phyloP scores from a whole-genome alignment of 2,888 invertebrate genomes.

The Cosmopolites sordidus region DNA sequence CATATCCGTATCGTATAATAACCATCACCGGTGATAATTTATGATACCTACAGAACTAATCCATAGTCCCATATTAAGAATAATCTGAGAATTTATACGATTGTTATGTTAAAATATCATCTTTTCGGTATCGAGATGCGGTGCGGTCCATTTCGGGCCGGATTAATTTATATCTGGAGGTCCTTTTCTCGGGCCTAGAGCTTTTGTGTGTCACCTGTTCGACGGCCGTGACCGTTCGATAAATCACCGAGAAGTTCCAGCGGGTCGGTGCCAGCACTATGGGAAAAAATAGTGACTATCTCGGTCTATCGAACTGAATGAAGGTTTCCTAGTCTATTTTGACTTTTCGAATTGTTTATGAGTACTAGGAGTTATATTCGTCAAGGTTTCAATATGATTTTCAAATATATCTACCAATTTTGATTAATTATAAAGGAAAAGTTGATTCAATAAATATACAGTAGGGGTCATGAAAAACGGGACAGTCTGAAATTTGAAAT shows the following conservation, averaged over 20 bases:
- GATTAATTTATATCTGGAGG: slow-evolving; percentile 31
- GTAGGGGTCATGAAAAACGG: too few relatives aligned
- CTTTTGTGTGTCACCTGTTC: slow-evolving; percentile 33
- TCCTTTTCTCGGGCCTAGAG: slow-evolving; percentile 27
- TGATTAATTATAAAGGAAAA: too few relatives aligned
- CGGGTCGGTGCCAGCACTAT: slow-evolving; percentile 5
- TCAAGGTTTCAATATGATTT: too few relatives aligned
- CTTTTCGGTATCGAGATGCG: not conserved
- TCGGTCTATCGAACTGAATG: slow-evolving; percentile 9
- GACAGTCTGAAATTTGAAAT: too few relatives aligned
- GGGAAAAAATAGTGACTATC: slow-evolving; percentile 20
- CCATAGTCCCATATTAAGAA: slow-evolving; percentile 10
- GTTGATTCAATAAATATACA: too few relatives aligned
- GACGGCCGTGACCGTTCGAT: slow-evolving; percentile 27
- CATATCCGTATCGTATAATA: too few relatives aligned
- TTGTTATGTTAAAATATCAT: slow-evolving; percentile 28
- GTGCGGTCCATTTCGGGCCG: not conserved
- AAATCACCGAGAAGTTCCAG: slow-evolving; percentile 25
- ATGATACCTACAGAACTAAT: too few relatives aligned
- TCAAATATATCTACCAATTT: too few relatives aligned
- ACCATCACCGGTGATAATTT: too few relatives aligned
- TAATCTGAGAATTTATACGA: slow-evolving; percentile 22
- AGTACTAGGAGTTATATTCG: not conserved
- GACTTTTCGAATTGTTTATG: slow-evolving; percentile 14
- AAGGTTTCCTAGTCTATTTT: slow-evolving; percentile 10